Conservation (phyloP, 2,113 vertebrate species). For the Pterophyllum scalare region DNA sequence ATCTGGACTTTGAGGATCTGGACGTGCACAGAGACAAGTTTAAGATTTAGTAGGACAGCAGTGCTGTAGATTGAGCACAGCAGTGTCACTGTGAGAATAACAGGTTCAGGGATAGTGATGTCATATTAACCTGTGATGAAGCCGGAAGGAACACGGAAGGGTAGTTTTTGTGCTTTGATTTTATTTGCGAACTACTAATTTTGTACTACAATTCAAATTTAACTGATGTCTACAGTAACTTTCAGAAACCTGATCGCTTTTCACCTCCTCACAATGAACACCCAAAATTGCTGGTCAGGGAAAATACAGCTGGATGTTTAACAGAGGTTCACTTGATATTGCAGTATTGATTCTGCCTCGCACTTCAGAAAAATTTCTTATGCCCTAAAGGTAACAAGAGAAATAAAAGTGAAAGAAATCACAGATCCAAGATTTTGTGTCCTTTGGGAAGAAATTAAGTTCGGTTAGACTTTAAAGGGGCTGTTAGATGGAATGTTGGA, state of each 20-base stretch:
- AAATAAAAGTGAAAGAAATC: conserved; percentile 67
- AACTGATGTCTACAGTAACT: conserved; percentile 11
- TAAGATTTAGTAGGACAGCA: conserved; percentile 35
- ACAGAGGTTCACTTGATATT: conserved; percentile 70
- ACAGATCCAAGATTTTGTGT: conserved; percentile 61
- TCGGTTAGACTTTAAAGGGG: conserved; percentile 63
- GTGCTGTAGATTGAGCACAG: not conserved
- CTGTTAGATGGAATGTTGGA: conserved; percentile 62
- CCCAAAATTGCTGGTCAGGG: conserved; percentile 42
- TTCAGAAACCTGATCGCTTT: conserved; percentile 24
- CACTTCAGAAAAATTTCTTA: conserved; percentile 62
- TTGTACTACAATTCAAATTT: not conserved
- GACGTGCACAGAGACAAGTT: conserved; percentile 6
- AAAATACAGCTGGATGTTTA: conserved; percentile 67
- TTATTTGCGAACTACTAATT: not conserved
- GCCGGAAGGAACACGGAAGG: not conserved
- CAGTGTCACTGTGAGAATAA: not conserved
- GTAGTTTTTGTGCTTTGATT: not conserved
- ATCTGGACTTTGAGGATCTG: conserved; percentile 35
- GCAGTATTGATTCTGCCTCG: conserved; percentile 69
- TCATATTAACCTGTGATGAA: not conserved
- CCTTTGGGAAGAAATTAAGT: conserved; percentile 68
- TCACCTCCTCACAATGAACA: conserved; percentile 12
- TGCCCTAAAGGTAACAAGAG: conserved; percentile 70
- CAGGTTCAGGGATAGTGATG: not conserved